Evolutionary conservation across 2,113 vertebrate genomes (phyloP), one percentile per base, ranked within the genome.

Genomic region (Onychostruthus taczanowskii): DNA sequence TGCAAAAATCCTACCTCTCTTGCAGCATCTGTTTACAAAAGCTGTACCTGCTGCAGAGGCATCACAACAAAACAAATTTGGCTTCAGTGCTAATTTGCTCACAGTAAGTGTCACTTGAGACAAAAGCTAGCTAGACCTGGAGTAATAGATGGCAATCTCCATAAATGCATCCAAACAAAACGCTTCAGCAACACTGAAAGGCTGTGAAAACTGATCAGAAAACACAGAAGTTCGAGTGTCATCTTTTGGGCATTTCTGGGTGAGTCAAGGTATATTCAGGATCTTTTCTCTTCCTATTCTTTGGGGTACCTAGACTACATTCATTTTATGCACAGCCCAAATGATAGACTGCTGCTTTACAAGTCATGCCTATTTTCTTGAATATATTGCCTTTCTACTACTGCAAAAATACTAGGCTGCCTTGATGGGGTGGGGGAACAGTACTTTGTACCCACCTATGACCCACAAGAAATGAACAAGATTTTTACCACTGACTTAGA

Each of bases 11-110:
- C 59, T 69, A n/a, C 53, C 52, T 82, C 67, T 75, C 88, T 97
- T 96, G 87, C 87, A 97, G 79, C 90, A 97, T 93, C 73, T 93
- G 92, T 94, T 93, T 94, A 95, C 88, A 90, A 90, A 96, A 95
- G 27, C 69, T 26, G 27, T 94, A 83, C 84, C 70, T 94, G 89
- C 92, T 83, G 76, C 92, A 90, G 47, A 95, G 79, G 68, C 87
- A 80, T 47, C 67, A 68, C n/a, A 81, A 73, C 67, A 94, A 58
- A 94, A 93, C 79, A 75, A 80, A 95, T 84, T 72, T 55, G 46
- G 43, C 55, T 93, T 90, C 92, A 33, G 52, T 75, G 67, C 66
- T 94, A 76, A 95, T 79, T 78, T 93, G 39, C 72, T 94, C 77
- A 53, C 37, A 12, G 0, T 41, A 69, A 96, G 79, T 66, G 80